Evolutionary conservation across 2,888 invertebrate species (phyloP).

Genomic region (Andrena minutula): DNA sequence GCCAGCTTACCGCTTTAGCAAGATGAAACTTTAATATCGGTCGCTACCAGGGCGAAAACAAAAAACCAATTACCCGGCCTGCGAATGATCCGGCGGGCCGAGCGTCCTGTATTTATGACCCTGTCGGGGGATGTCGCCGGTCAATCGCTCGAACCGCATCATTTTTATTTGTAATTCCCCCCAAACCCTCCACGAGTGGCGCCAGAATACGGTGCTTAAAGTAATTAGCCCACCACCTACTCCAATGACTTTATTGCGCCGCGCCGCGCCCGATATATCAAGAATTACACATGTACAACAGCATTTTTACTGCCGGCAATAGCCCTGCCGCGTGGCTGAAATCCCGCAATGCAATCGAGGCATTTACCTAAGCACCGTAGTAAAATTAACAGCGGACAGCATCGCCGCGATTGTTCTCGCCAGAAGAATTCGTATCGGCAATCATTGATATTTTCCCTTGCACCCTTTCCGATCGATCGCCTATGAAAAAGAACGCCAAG

Average conservation of each 20-base stretch:
- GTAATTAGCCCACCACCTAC: conserved; percentile 2
- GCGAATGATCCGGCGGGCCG: conserved; percentile 39
- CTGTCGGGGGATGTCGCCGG: conserved; percentile 32
- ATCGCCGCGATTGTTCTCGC: not conserved
- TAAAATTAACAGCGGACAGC: no score
- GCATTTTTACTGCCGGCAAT: no score
- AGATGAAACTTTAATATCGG: conserved; percentile 71
- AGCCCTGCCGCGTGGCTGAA: no score
- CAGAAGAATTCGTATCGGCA: not conserved
- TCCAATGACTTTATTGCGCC: not conserved
- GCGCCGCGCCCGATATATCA: no score
- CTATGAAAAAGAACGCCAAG: not conserved
- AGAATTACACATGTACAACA: no score
- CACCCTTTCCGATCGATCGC: not conserved
- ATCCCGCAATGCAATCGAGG: no score
- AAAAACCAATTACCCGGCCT: conserved; percentile 51
- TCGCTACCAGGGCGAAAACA: conserved; percentile 44
- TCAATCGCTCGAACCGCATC: conserved; percentile 57
- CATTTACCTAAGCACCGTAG: no score
- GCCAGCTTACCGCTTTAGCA: conserved; percentile 59
- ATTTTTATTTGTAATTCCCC: conserved; percentile 50
- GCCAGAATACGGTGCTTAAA: not conserved
- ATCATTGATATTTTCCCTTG: not conserved
- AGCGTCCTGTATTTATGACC: conserved; percentile 47
- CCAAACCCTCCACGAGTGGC: conserved; percentile 2